Base-by-base conservation (phyloP, 2,888 invertebrate genomes). In the Eurytoma californica region DNA sequence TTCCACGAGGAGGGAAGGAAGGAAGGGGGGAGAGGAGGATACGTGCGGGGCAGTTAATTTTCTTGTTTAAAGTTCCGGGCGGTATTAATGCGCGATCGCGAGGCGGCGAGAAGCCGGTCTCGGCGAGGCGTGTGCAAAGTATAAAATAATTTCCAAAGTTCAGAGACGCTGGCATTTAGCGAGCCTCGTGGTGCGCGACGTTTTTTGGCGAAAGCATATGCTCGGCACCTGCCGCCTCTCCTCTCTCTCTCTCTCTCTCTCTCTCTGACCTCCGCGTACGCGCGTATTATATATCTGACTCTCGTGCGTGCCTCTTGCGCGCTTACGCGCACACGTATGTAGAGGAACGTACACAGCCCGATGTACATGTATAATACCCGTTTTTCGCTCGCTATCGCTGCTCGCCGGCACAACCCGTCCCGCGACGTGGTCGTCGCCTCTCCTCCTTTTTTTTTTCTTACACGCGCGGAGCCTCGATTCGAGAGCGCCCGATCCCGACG, bases 121-220 rank as follows among this genome's bases (percentile, higher is more conserved):
- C 53, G 70, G 9, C 47, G 79, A 58, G 79, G 47, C 79, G 79
- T 80, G 79, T 67, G 79, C 79, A 80, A 80, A 80, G 79, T 74
- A 69, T 79, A 74, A 79, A 74, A 79, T 79, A 79, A 79, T 74
- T 79, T 74, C 57, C 74, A 65, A 74, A 72, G 65, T 66, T 18
- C 58, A 75, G 65, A 58, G 73, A 49, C 66, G 3, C 60, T 61
- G 67, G 39, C 78, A 63, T 73, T 78, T 69, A 69, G 68, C 72
- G 78, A 68, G 73, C 55, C 60, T 67, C 65, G 74, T 70, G 68
- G 70, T 51, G 55, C 69, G 58, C 70, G 80, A 80, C 77, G 74
- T 74, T 81, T 83, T 83, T 82, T 84, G 81, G 83, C 81, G 73
- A 80, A 83, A 83, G 85, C 87, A 86, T 86, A 85, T 87, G 87